Percentiles rank a stretch among this genome's conserved stretches.
Conservation (phyloP, 2,797 vertebrate species). For the Galagoides demidoff region DNA sequence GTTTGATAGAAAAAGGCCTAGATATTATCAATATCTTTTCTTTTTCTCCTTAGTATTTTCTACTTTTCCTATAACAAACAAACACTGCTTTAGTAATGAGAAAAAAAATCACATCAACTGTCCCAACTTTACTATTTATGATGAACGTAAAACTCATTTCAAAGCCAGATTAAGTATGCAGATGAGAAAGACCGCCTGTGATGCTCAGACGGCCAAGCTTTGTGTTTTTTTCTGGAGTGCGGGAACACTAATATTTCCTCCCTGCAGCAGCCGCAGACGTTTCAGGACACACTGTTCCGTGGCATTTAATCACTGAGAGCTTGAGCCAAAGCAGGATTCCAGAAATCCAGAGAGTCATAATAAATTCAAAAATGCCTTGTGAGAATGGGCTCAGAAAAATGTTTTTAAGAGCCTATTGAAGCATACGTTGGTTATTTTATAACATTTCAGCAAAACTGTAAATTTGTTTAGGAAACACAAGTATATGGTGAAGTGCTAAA, state of each 20-base stretch:
- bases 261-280: background rate
- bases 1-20: background rate
- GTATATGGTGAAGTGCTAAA: rapidly evolving
- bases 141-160: conserved; percentile 59
- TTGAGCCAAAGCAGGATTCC: conserved; percentile 41
- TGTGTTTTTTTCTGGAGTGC: conserved; percentile 4
- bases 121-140: background rate
- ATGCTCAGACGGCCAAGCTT: conserved; percentile 32
- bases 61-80: conserved; percentile 35
- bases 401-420: background rate
- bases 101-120: background rate
- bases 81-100: background rate
- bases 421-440: background rate
- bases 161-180: conserved; percentile 62
- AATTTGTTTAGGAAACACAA: background rate
- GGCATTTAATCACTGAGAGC: conserved; percentile 65
- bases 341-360: conserved; percentile 59
- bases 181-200: conserved; percentile 16
- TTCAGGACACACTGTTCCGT: conserved; percentile 48
- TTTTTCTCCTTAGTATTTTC: conserved; percentile 17
- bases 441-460: background rate
- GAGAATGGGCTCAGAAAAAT: conserved; percentile 38
- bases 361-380: conserved; percentile 23
- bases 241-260: conserved; percentile 11
- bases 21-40: background rate